Percentiles rank a stretch among this genome's conserved stretches.
Conservation (phyloP, 2,113 vertebrate species). For the Ahaetulla prasina region DNA sequence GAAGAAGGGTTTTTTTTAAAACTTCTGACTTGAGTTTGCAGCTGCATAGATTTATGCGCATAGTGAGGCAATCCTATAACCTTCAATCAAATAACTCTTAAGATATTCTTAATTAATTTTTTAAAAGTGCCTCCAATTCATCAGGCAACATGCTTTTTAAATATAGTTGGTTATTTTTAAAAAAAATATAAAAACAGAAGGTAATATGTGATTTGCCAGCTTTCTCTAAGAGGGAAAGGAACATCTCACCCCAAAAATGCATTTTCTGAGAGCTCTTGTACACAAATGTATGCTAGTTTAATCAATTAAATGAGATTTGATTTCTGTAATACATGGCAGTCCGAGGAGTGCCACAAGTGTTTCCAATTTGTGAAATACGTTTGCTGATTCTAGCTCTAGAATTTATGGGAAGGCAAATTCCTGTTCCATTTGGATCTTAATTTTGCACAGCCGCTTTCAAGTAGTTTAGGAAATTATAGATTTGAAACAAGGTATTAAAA, state of each 20-base stretch:
- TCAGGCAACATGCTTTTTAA: background rate
- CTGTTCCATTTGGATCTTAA: background rate
- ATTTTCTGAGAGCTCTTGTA: background rate
- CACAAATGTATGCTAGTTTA: background rate
- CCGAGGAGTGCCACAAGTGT: background rate
- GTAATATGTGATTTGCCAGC: background rate
- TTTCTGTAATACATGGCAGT: background rate
- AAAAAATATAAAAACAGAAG: background rate
- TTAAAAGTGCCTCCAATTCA: background rate
- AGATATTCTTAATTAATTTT: background rate
- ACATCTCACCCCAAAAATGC: background rate
- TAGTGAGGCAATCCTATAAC: background rate
- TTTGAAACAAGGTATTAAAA: background rate
- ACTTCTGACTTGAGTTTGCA: background rate
- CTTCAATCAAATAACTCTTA: background rate
- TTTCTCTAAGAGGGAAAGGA: background rate
- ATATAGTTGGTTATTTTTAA: background rate
- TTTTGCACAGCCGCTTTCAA: background rate
- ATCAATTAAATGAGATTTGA: background rate
- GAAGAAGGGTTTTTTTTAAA: background rate
- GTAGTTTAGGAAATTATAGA: background rate
- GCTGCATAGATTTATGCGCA: background rate
- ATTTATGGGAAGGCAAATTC: background rate
- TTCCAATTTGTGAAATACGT: background rate
- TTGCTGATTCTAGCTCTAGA: background rate